Evolutionary conservation across 2,797 vertebrate species (phyloP), one percentile per base, ranked within the genome.

Genomic region (Phylloscopus collybita): DNA sequence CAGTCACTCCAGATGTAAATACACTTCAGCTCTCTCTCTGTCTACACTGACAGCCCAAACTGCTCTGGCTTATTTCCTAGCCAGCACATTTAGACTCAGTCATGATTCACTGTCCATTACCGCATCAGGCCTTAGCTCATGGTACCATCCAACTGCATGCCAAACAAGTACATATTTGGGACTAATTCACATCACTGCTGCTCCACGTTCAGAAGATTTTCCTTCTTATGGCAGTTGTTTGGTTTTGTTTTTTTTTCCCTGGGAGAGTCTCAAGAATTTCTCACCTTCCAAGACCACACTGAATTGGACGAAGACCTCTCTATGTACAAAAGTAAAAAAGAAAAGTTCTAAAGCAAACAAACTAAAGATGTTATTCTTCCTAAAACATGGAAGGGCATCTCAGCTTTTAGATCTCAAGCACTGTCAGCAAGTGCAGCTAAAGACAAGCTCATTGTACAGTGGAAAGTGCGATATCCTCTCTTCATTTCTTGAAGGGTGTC

Each of bases 401-500:
- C 74, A 90, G 66, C 76, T 95, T 89, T 73, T 70, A 88, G 64
- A 86, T 79, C 49, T 49, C 6, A 3, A 93, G 83, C 36, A 56
- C 69, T 76, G 80, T 38, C 86, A 91, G 60, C 49, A 88, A 90
- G 30, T 16, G 21, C 65, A 82, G 81, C 90, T 94, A 80, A 92
- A 96, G 85, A 83, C 75, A 76, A 56, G 53, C 79, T 94, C 59
- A 67, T 59, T 80, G 88, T 89, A 82, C 32, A 66, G 90, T 32
- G 71, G 53, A 78, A 87, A 88, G 86, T 62, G 27, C 0, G 3
- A 66, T 57, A 88, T 81, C 83, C 79, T 93, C 88, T 75, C 80
- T 75, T 86, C 59, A 64, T 74, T 76, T 88, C 66, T 78, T 88
- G 71, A 86, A 93, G 92, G 21, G 59, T 92, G 92, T 95, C 94